A percentile compares a stretch with the other conserved stretches of the same genome.
phyloP scores from a whole-genome alignment of 2,113 vertebrate genomes.

The Pampusana beccarii region DNA sequence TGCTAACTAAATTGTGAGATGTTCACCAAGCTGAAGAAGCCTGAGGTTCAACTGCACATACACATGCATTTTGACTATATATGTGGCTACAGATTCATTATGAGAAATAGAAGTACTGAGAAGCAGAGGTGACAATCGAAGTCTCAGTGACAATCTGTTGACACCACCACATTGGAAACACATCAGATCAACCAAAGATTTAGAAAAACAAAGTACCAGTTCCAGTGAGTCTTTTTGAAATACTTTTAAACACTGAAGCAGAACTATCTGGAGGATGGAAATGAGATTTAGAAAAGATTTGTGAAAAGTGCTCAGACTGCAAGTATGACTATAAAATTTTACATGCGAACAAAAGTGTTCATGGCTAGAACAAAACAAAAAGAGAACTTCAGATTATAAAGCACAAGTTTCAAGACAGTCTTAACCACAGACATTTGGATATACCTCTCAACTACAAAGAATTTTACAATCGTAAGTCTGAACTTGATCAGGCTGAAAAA shows the following conservation, averaged over 20 bases:
- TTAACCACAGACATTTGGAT: not conserved
- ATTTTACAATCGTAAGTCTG: not conserved
- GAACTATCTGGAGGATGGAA: not conserved
- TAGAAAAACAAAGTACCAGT: not conserved
- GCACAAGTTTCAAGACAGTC: not conserved
- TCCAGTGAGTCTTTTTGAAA: not conserved
- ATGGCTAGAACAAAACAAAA: not conserved
- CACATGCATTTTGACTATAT: not conserved
- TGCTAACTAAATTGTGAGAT: not conserved
- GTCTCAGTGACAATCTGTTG: not conserved
- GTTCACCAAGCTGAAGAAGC: not conserved
- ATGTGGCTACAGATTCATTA: not conserved
- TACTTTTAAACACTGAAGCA: not conserved
- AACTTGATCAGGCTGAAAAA: constrained; percentile 45
- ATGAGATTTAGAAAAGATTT: not conserved
- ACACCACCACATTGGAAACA: not conserved
- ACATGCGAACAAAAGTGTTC: not conserved
- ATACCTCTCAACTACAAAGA: not conserved
- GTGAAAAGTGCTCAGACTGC: not conserved
- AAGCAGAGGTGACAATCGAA: not conserved
- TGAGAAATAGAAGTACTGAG: not conserved
- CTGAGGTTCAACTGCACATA: not conserved
- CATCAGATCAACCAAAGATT: not conserved
- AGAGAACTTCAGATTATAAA: not conserved
- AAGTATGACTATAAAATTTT: not conserved